A percentile compares a stretch with the other conserved stretches of the same genome.
These are phyloP conservation scores for Phthorimaea operculella DNA, from an alignment of 1,140 invertebrate genomes.

Conservation along the genomic window DNA sequence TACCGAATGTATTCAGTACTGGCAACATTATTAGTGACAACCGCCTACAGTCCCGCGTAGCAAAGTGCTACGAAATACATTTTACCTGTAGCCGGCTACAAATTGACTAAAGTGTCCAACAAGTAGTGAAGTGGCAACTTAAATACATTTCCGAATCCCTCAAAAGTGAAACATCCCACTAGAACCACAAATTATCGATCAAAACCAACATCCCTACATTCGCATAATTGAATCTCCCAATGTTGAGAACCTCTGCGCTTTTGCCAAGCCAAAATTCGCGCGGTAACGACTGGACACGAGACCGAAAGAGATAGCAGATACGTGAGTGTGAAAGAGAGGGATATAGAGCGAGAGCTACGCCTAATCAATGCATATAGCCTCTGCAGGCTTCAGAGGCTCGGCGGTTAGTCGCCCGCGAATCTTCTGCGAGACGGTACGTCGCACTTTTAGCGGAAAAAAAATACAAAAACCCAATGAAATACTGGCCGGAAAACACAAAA, in stretches of 20 bases:
- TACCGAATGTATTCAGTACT: too few relatives aligned
- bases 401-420: constrained; percentile 37
- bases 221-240: constrained; percentile 22
- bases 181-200: too few relatives aligned
- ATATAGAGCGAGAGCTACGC: constrained; percentile 34
- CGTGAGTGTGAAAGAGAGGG: constrained; percentile 29
- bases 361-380: constrained; percentile 60
- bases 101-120: too few relatives aligned
- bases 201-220: too few relatives aligned
- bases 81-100: too few relatives aligned
- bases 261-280: constrained; percentile 53
- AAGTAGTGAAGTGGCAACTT: too few relatives aligned
- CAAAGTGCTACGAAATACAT: too few relatives aligned
- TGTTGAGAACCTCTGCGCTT: constrained; percentile 37
- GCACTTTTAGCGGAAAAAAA: constrained; percentile 14
- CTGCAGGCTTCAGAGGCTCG: constrained; percentile 34
- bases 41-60: too few relatives aligned
- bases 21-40: too few relatives aligned
- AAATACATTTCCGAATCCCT: not conserved
- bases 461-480: constrained; percentile 26
- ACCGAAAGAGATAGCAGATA: constrained; percentile 23
- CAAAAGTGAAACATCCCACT: not conserved
- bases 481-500: constrained; percentile 1
- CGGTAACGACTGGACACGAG: constrained; percentile 29
- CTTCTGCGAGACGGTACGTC: constrained; percentile 27